Conservation (phyloP, 2,888 invertebrate species). For the Leucoma salicis region DNA sequence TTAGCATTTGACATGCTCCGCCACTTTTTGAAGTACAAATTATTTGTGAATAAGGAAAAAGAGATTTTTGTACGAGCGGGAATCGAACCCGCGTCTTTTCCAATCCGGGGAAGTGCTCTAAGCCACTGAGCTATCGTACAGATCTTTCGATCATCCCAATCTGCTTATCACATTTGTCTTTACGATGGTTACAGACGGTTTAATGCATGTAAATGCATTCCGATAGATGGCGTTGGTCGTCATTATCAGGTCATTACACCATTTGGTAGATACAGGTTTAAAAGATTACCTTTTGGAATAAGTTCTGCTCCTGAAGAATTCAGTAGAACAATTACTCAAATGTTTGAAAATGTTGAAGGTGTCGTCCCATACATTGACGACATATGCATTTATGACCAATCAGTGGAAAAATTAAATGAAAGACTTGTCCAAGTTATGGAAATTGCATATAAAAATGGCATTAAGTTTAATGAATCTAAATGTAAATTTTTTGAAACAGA, state of each 20-base stretch:
- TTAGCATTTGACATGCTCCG: no score
- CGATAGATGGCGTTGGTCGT: no score
- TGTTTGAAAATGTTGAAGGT: conserved; percentile 2
- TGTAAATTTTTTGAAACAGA: conserved; percentile 3
- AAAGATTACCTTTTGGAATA: background rate
- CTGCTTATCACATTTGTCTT: no score
- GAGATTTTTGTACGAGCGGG: no score
- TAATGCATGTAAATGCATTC: no score
- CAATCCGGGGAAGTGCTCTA: no score
- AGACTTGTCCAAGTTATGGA: background rate
- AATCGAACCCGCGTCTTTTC: no score
- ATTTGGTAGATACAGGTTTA: background rate
- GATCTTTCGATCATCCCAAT: no score
- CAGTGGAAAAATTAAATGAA: background rate
- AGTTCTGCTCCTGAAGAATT: background rate
- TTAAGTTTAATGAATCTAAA: conserved; percentile 6
- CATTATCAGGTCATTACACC: background rate
- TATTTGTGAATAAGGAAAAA: no score
- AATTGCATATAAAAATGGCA: background rate
- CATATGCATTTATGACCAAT: background rate
- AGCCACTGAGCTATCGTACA: no score
- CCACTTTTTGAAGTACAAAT: no score
- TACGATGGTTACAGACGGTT: no score
- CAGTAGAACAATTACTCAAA: background rate
- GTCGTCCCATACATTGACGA: conserved; percentile 3